Evolutionary conservation across 2,888 invertebrate genomes (phyloP).

Genomic region (Eupithecia centaureata): DNA sequence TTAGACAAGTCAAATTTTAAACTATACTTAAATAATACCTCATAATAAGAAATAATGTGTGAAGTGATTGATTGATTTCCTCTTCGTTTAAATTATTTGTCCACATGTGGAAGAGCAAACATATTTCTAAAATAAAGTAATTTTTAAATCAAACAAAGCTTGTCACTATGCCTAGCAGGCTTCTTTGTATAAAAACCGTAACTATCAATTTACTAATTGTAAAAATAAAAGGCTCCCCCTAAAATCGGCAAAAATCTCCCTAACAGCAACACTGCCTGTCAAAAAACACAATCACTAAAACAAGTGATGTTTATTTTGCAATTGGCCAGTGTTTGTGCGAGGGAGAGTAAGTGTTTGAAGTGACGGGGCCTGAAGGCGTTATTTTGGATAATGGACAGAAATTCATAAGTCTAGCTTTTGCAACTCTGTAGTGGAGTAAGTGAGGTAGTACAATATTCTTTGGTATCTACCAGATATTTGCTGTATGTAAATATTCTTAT

Average conservation of each 20-base stretch:
- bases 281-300: conserved; percentile 46
- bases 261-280: conserved; percentile 32
- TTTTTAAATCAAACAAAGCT: no score
- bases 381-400: not conserved
- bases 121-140: no score
- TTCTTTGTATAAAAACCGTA: not conserved
- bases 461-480: no score
- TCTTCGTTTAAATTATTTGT: no score
- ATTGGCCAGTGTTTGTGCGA: conserved; percentile 25
- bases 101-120: no score
- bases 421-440: not conserved
- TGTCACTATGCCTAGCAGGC: no score
- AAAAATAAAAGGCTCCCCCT: not conserved
- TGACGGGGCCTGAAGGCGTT: not conserved
- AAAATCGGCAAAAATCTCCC: conserved; percentile 16
- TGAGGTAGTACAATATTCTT: no score
- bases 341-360: conserved; percentile 8
- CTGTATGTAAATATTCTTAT: no score
- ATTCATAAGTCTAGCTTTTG: not conserved
- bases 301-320: conserved; percentile 38
- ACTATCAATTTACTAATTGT: not conserved
- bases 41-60: no score
- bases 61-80: no score
- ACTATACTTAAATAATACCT: no score
- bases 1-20: no score